These are phyloP conservation scores for Folsomia manolachei DNA, from an alignment of 2,888 invertebrate species.

Conservation along the genomic window DNA sequence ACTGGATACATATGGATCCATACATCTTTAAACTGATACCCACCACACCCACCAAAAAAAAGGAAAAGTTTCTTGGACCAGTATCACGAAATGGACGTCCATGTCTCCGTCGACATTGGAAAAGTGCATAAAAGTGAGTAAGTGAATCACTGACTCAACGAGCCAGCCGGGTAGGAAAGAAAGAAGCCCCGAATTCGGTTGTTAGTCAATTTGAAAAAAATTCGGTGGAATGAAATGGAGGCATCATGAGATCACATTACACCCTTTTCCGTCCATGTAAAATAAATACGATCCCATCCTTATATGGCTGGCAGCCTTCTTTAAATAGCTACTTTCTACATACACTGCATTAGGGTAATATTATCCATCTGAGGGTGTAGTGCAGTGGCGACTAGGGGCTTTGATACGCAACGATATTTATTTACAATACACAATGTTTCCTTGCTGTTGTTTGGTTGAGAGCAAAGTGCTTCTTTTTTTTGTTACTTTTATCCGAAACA, in stretches of 20 bases:
- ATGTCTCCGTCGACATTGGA: not conserved
- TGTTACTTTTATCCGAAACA: not conserved
- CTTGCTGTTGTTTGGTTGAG: not conserved
- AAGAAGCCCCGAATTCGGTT: not conserved
- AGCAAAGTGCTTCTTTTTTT: not conserved
- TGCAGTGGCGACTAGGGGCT: too few relatives aligned
- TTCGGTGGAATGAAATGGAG: constrained; percentile 8
- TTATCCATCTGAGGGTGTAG: not conserved
- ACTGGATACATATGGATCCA: too few relatives aligned
- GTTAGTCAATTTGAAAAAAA: constrained; percentile 3
- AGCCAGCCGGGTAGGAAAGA: too few relatives aligned
- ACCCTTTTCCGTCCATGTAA: constrained; percentile 1
- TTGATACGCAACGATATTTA: too few relatives aligned
- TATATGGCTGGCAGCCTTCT: not conserved
- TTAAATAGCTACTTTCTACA: too few relatives aligned
- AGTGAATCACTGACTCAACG: too few relatives aligned
- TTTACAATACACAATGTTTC: not conserved
- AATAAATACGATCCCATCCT: not conserved
- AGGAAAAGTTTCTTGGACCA: too few relatives aligned
- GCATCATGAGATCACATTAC: constrained; percentile 6
- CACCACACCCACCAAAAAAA: too few relatives aligned
- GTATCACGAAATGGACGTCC: too few relatives aligned
- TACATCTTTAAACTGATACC: too few relatives aligned
- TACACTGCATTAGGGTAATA: too few relatives aligned
- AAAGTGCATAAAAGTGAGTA: not conserved